A percentile compares a stretch with the other conserved stretches of the same genome.
phyloP scores from a whole-genome alignment of 2,113 vertebrate species.

The Platysternon megacephalum region DNA sequence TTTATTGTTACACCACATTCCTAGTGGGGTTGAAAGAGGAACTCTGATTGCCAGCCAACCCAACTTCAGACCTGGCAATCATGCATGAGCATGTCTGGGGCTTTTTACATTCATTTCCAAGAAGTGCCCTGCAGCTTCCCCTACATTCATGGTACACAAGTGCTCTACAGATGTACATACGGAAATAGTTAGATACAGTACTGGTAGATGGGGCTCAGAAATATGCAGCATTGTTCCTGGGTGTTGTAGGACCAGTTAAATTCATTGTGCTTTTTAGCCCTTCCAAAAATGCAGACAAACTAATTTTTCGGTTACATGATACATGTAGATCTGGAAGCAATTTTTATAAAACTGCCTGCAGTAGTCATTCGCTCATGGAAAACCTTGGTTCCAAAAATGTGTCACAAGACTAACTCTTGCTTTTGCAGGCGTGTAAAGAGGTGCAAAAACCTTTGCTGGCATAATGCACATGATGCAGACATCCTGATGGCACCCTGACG shows the following conservation, averaged over 20 bases:
- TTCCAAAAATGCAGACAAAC: neutral
- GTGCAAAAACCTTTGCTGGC: neutral
- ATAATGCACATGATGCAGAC: neutral
- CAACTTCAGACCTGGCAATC: neutral
- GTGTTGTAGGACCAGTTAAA: neutral
- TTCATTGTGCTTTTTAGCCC: neutral
- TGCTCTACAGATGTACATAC: neutral
- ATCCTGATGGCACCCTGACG: neutral
- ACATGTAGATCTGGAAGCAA: neutral
- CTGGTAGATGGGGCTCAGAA: neutral
- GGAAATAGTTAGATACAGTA: neutral
- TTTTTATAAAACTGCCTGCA: neutral
- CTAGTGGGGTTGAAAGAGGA: neutral
- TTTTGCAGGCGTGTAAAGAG: neutral
- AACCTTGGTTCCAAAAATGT: no score
- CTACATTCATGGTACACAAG: neutral
- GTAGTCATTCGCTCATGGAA: neutral
- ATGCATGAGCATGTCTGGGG: constrained; percentile 24
- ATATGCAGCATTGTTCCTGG: neutral
- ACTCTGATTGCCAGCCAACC: neutral
- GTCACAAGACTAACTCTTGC: constrained; percentile 40
- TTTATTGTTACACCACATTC: neutral
- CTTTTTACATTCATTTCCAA: constrained; percentile 56
- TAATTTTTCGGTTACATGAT: neutral
- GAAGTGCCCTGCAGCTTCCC: constrained; percentile 45